Evolutionary conservation across 2,113 vertebrate species (phyloP).

Genomic region (Ibidorhyncha struthersii): DNA sequence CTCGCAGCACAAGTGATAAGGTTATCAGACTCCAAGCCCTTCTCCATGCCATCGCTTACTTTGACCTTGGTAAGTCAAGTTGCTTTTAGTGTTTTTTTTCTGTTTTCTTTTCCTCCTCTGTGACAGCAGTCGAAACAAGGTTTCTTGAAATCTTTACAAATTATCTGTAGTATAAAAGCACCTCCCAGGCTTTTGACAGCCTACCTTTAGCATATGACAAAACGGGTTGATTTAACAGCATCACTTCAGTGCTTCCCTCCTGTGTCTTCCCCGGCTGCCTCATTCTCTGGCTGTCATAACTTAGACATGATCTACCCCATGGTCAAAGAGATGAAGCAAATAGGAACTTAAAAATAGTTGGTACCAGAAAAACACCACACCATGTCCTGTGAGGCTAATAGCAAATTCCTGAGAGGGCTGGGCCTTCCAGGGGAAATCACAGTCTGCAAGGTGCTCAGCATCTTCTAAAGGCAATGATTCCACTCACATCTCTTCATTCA

Average conservation of each 20-base stretch:
- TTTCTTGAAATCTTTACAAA: neutral
- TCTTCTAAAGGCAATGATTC: neutral
- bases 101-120: neutral
- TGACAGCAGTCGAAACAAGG: neutral
- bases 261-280: fast-evolving
- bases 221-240: neutral
- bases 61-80: neutral
- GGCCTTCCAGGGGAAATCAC: neutral
- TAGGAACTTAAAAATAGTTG: neutral
- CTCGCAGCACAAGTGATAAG: neutral
- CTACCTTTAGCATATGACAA: neutral
- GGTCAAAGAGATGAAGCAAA: neutral
- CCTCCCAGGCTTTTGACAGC: neutral
- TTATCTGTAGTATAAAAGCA: neutral
- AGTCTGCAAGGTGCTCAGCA: neutral
- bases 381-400: neutral
- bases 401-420: neutral
- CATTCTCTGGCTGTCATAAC: neutral
- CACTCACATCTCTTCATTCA: neutral
- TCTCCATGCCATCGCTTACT: neutral
- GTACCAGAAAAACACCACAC: neutral
- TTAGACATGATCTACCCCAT: neutral
- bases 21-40: constrained; percentile 50
- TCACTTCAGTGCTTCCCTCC: neutral
- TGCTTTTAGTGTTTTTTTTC: neutral